These are phyloP conservation scores for Diaprepes abbreviatus DNA, from an alignment of 2,888 invertebrate species.

Conservation along the genomic window DNA sequence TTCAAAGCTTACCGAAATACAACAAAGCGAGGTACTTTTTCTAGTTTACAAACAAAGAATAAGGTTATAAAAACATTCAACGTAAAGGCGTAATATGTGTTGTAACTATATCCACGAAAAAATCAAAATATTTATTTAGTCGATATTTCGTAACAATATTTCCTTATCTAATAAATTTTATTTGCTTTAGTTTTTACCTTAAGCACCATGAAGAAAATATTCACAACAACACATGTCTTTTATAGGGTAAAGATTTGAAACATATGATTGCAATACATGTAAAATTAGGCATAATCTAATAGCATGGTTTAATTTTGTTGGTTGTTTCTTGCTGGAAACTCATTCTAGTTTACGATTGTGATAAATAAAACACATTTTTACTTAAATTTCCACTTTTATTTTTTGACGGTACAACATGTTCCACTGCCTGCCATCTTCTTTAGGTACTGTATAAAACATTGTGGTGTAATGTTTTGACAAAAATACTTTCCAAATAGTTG, in stretches of 20 bases:
- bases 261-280: neutral
- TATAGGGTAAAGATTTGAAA: neutral
- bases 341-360: no score
- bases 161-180: neutral
- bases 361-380: no score
- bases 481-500: no score
- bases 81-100: neutral
- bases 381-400: no score
- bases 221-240: neutral
- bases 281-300: no score
- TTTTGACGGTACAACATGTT: no score
- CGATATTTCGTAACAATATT: neutral
- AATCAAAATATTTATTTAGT: constrained; percentile 9
- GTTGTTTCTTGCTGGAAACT: neutral
- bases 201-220: neutral
- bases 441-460: no score
- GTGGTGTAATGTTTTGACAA: no score
- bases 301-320: no score
- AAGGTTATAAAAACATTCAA: neutral
- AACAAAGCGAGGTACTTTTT: neutral
- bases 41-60: neutral
- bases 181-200: neutral
- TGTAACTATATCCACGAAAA: constrained; percentile 1
- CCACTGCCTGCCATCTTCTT: no score
- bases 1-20: no score